Evolutionary conservation across 1,140 invertebrate species (phyloP).

Genomic region (Glossosoma conforme): DNA sequence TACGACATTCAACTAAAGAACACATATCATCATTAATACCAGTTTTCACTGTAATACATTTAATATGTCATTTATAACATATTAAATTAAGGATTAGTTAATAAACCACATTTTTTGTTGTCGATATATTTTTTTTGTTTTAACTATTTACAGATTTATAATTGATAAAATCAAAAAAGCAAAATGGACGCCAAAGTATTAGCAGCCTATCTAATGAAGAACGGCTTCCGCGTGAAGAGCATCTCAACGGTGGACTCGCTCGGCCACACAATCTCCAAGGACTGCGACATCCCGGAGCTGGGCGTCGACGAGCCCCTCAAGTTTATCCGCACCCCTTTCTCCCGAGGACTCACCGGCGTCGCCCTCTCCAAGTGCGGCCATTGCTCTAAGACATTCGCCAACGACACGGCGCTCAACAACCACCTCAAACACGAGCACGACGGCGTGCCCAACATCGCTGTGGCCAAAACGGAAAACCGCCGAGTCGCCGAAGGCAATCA

Average conservation of each 20-base stretch:
- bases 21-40: too few relatives aligned
- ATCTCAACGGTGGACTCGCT: constrained; percentile 18
- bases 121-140: too few relatives aligned
- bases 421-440: constrained; percentile 6
- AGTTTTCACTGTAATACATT: too few relatives aligned
- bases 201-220: constrained; percentile 16
- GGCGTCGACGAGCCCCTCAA: neutral
- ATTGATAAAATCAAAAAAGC: too few relatives aligned
- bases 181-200: constrained; percentile 22
- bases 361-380: constrained; percentile 12
- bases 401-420: constrained; percentile 10
- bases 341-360: constrained; percentile 11
- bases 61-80: too few relatives aligned
- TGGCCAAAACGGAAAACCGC: neutral
- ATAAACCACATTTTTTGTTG: too few relatives aligned
- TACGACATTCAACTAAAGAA: too few relatives aligned
- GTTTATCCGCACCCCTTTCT: constrained; percentile 12
- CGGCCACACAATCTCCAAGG: constrained; percentile 12
- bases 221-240: constrained; percentile 24
- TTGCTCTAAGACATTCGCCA: constrained; percentile 25
- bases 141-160: too few relatives aligned
- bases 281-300: constrained; percentile 4
- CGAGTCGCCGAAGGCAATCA: neutral
- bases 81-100: too few relatives aligned
- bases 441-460: neutral